Conservation (phyloP, 1,140 invertebrate genomes). For the Lordiphosa collinella region DNA sequence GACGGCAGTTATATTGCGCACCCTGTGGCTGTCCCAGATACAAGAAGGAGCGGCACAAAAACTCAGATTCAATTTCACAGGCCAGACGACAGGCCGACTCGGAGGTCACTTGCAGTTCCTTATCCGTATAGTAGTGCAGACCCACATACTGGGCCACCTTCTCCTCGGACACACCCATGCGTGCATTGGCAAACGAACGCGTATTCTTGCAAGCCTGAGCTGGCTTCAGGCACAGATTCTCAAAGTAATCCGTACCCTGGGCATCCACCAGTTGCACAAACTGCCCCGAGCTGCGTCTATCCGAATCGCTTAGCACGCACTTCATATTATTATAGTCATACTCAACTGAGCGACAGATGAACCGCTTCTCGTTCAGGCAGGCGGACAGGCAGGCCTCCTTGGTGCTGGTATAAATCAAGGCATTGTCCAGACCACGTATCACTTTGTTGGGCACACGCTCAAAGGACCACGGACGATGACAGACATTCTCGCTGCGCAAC, state of each 20-base stretch:
- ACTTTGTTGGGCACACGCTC: slow-evolving; percentile 95
- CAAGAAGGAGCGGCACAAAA: slow-evolving; percentile 93
- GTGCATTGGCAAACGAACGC: slow-evolving; percentile 87
- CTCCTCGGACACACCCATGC: slow-evolving; percentile 92
- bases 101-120: slow-evolving; percentile 92
- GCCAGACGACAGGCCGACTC: slow-evolving; percentile 91
- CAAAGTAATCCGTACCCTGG: slow-evolving; percentile 95
- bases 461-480: slow-evolving; percentile 94
- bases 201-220: slow-evolving; percentile 91
- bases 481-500: slow-evolving; percentile 94
- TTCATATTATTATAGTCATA: slow-evolving; percentile 96
- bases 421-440: slow-evolving; percentile 93
- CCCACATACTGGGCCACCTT: slow-evolving; percentile 94
- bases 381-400: slow-evolving; percentile 95
- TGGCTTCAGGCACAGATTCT: slow-evolving; percentile 95
- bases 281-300: slow-evolving; percentile 90
- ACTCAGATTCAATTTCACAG: slow-evolving; percentile 95
- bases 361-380: slow-evolving; percentile 94
- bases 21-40: slow-evolving; percentile 89
- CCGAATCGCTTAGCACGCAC: slow-evolving; percentile 93
- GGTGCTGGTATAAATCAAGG: slow-evolving; percentile 94
- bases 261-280: slow-evolving; percentile 92
- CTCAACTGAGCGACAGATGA: slow-evolving; percentile 94
- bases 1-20: slow-evolving; percentile 91
- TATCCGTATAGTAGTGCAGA: slow-evolving; percentile 95